Conservation (phyloP, 2,888 invertebrate species). For the Melangyna quadrimaculata region DNA sequence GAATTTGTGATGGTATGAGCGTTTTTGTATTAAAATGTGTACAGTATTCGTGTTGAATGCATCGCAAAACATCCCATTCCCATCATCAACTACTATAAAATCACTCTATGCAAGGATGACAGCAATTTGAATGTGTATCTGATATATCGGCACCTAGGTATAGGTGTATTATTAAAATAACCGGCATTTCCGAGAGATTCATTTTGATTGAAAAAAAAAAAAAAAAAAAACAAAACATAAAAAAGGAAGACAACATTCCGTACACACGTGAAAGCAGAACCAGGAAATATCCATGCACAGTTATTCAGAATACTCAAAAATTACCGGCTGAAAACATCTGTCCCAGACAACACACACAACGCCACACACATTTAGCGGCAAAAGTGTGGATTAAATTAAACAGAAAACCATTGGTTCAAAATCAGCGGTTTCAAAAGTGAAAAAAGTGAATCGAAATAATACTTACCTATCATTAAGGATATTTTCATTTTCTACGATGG, state of each 20-base stretch:
- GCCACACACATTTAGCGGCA: background rate
- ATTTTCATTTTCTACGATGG: too few relatives aligned
- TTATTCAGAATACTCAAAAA: background rate
- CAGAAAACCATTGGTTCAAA: background rate
- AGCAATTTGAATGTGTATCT: constrained; percentile 28
- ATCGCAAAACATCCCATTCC: constrained; percentile 13
- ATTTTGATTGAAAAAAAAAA: background rate
- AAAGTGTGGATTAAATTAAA: background rate
- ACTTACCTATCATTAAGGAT: constrained; percentile 13
- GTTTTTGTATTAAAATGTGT: too few relatives aligned
- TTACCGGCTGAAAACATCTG: constrained; percentile 25
- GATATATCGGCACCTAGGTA: background rate
- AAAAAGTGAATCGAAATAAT: constrained; percentile 10
- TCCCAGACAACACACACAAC: constrained; percentile 1
- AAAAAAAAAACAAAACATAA: background rate
- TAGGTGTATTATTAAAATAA: background rate
- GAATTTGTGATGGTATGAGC: too few relatives aligned
- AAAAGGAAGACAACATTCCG: background rate
- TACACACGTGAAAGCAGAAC: constrained; percentile 29
- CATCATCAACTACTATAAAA: background rate
- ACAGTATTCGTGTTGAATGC: constrained; percentile 38
- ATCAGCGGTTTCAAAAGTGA: constrained; percentile 8
- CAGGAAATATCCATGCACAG: background rate
- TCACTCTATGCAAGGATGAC: constrained; percentile 33
- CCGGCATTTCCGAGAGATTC: constrained; percentile 46